Percentiles rank a stretch among this genome's conserved stretches.
phyloP scores from a whole-genome alignment of 2,113 vertebrate genomes.

The Telmatochromis sp. region DNA sequence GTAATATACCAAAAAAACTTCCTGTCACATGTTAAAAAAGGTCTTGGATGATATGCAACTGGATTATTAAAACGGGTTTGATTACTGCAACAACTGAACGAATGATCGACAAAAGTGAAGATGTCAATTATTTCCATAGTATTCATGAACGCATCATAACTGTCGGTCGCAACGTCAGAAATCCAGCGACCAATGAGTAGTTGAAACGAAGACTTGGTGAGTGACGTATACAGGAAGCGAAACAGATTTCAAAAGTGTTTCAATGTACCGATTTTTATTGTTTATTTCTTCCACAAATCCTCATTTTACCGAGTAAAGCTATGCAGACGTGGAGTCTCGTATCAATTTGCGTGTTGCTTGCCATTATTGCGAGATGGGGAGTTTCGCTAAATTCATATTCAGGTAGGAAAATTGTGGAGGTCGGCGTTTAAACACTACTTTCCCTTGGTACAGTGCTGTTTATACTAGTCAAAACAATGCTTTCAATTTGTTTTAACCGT shows the following conservation, averaged over 20 bases:
- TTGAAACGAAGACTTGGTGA: neutral
- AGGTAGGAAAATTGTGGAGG: constrained; percentile 65
- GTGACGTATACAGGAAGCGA: constrained; percentile 56
- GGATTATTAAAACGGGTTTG: neutral
- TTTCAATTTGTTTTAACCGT: neutral
- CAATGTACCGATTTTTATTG: neutral
- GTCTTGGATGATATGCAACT: neutral
- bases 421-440: neutral
- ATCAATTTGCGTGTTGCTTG: constrained; percentile 73
- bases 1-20: neutral
- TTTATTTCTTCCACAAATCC: neutral
- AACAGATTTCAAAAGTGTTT: neutral
- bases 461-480: neutral
- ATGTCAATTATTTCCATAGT: neutral
- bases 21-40: neutral
- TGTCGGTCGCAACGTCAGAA: neutral
- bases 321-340: constrained; percentile 85
- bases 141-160: neutral
- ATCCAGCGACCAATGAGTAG: constrained; percentile 21
- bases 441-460: neutral
- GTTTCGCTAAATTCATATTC: constrained; percentile 93
- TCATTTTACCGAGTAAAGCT: neutral
- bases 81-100: too few species aligned
- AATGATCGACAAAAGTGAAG: neutral
- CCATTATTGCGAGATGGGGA: constrained; percentile 82